Base-by-base conservation (phyloP, 2,888 invertebrate genomes). In the Protodeltote pygarga region DNA sequence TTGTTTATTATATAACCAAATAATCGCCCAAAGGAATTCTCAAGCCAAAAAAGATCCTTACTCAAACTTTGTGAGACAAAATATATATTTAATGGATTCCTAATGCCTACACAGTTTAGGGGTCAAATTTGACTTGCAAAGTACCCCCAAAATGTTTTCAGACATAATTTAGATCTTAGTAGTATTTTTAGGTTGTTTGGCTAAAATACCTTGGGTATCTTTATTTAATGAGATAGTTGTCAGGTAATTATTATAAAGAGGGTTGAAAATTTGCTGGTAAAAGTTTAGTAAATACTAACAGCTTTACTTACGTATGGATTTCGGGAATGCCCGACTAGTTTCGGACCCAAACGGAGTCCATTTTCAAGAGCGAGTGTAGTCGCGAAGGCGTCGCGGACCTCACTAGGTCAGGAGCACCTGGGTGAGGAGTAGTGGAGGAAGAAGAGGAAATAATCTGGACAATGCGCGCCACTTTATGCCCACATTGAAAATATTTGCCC, bases 31-130 rank as follows among this genome's bases (percentile, higher is more conserved):
- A 48, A 37, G 13, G 8, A 8, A 32, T 2, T 11, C 25, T 8
- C 16, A 17, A 10, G 20, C 16, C 6, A 14, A 24, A 28, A 38
- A 31, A 16, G 5, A 15, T 8, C 6, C 6, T 8, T 24, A 9
- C 5, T 35, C 3, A 35, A 51, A 35, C 9, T 41, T 64, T 39
- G 14, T 16, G 20, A 45, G 4, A 35, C 25, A 34, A 50, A 45
- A 29, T 46, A 47, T 49, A 28, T 32, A 44, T 40, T 25, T 63
- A 60, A 63, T 60, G 51, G 44, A 19, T 55, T 55, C 35, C 31
- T 66, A 65, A 65, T 48, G 60, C 27, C 39, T 50, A 51, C 33
- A 38, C 37, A 63, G 45, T 52, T 60, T 48, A 53, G 13, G 24
- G 42, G 40, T 41, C 25, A 50, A 45, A 50, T 61, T 63, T 45